Percentiles rank a stretch among this genome's conserved stretches.
Evolutionary conservation across 2,113 vertebrate species (phyloP).

Genomic region (Vombatus ursinus): DNA sequence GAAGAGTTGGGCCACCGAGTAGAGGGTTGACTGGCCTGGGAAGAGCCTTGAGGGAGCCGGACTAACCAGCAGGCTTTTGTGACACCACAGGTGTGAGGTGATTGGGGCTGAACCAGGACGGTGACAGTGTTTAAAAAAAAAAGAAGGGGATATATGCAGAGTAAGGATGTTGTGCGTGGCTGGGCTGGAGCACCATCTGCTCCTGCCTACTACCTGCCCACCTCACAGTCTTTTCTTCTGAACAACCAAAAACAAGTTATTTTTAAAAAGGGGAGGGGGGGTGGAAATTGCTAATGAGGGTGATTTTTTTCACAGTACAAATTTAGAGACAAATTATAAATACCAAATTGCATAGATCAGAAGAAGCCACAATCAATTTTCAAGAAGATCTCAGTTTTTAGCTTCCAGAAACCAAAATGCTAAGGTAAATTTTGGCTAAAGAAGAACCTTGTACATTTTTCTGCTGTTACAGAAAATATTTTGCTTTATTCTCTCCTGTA

Average conservation of each 20-base stretch:
- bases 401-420: neutral
- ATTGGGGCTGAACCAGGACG: neutral
- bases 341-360: neutral
- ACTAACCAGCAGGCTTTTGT: neutral
- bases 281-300: neutral
- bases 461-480: constrained; percentile 28
- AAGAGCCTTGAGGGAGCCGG: neutral
- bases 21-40: neutral
- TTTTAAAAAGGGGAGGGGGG: neutral
- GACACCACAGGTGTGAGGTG: no score
- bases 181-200: neutral
- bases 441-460: constrained; percentile 5
- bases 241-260: neutral
- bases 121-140: neutral
- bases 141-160: neutral
- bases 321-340: neutral
- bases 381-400: constrained; percentile 26
- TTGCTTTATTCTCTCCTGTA: neutral
- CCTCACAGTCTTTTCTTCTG: neutral
- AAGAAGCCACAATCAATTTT: neutral
- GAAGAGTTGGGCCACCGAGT: neutral
- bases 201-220: neutral
- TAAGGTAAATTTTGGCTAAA: neutral
- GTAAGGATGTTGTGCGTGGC: neutral
- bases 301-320: neutral